Base-by-base conservation (phyloP, 30 jellyfish, hydroid and myxozoan genomes). In the Hydra vulgaris region DNA sequence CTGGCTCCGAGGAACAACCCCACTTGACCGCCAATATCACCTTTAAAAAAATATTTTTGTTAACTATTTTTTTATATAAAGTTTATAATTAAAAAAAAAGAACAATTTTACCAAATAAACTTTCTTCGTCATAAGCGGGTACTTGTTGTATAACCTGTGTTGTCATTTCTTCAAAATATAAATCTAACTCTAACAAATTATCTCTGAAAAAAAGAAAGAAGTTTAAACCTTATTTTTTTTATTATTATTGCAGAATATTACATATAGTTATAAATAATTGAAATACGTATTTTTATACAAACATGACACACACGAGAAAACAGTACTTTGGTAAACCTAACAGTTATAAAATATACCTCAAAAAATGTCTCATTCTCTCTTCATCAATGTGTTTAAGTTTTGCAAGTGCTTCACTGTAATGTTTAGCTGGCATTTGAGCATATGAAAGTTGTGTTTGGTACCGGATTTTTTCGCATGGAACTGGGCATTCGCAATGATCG, bases 381-480 rank as follows among this genome's bases (percentile, higher is more conserved):
- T 80, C 72, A 82, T 80, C 87, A 21, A 80, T 80, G 26, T 80
- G 87, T 26, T 80, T 80, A 17, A 80, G 96, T 22, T 78, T 81
- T 7, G 96, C 96, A 22, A 89, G 82, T 53, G 93, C 96, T 21
- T 72, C 95, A 24, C 85, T 86, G 72, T 74, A 89, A 26, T 82
- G 92, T 27, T 89, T 89, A 0, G 96, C 93, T 18, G 96, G 96
- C 85, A 89, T 77, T 24, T 89, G 87, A 21, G 96, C 94, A 80
- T 89, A 89, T 73, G 95, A 85, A 71, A 89, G 83, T 26, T 67
- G 83, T 52, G 89, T 88, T 69, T 80, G 85, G 86, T 89, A 89
- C 68, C 83, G 86, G 21, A 79, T 84, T 18, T 83, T 80, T 55
- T 89, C 95, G 40, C 96, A 89, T 8, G 95, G 96, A 24, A 85